Evolutionary conservation across 2,797 vertebrate genomes (phyloP).

Genomic region (Tapera naevia): DNA sequence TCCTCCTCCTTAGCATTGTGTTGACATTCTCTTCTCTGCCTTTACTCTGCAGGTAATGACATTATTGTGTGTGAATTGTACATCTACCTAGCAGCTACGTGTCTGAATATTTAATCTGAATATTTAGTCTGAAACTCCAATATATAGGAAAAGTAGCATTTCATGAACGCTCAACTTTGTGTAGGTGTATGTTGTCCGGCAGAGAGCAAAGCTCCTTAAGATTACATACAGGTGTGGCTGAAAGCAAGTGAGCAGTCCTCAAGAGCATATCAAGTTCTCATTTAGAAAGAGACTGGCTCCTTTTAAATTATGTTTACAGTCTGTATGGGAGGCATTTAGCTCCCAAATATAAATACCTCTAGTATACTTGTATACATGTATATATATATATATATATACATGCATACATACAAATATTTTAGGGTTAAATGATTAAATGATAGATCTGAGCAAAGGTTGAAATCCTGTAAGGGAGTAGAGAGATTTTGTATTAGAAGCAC

Average conservation of each 20-base stretch:
- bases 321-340: background rate
- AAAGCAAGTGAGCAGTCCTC: background rate
- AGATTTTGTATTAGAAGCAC: background rate
- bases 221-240: background rate
- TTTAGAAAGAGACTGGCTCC: background rate
- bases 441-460: background rate
- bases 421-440: background rate
- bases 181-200: background rate
- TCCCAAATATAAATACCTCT: background rate
- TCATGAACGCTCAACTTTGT: fast-evolving
- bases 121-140: background rate
- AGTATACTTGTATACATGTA: background rate
- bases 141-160: background rate
- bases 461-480: background rate
- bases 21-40: background rate
- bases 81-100: background rate
- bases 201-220: background rate
- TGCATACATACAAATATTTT: background rate
- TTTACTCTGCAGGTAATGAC: background rate
- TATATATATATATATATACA: background rate
- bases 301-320: background rate
- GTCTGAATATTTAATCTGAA: background rate
- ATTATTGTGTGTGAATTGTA: background rate
- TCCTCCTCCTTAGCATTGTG: background rate
- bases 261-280: background rate